A percentile compares a stretch with the other conserved stretches of the same genome.
Evolutionary conservation across 2,797 vertebrate species (phyloP).

Genomic region (Myotis daubentonii): DNA sequence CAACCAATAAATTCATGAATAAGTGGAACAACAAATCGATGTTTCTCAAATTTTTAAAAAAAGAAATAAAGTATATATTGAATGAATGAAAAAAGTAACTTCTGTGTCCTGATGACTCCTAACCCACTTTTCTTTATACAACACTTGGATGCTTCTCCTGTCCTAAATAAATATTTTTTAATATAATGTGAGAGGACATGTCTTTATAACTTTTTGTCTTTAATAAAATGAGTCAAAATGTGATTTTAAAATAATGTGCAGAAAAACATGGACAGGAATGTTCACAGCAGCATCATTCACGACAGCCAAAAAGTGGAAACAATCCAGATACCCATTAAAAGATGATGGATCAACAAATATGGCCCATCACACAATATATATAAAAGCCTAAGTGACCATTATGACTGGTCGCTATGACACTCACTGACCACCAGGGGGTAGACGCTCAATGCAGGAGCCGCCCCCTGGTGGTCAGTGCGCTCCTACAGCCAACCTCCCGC

Average conservation of each 20-base stretch:
- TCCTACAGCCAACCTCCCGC: no score
- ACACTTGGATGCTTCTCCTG: no score
- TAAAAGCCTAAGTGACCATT: no score
- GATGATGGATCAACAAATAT: background rate
- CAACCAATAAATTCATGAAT: background rate
- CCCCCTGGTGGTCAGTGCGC: no score
- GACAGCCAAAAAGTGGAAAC: background rate
- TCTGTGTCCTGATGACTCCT: background rate
- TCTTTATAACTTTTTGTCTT: background rate
- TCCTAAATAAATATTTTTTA: background rate
- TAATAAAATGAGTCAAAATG: background rate
- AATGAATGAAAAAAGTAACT: background rate
- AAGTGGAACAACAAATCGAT: background rate
- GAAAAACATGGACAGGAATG: background rate
- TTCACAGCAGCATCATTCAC: background rate
- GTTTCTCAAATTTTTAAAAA: background rate
- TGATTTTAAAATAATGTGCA: background rate
- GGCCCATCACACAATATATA: no score
- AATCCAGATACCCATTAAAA: accelerated
- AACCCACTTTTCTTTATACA: background rate
- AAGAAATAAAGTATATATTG: background rate
- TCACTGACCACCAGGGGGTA: no score
- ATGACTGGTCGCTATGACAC: no score
- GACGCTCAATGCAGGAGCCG: no score
- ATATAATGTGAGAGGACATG: background rate